These are phyloP conservation scores for Pantherophis guttatus DNA, from an alignment of 2,113 vertebrate genomes.

Conservation along the genomic window DNA sequence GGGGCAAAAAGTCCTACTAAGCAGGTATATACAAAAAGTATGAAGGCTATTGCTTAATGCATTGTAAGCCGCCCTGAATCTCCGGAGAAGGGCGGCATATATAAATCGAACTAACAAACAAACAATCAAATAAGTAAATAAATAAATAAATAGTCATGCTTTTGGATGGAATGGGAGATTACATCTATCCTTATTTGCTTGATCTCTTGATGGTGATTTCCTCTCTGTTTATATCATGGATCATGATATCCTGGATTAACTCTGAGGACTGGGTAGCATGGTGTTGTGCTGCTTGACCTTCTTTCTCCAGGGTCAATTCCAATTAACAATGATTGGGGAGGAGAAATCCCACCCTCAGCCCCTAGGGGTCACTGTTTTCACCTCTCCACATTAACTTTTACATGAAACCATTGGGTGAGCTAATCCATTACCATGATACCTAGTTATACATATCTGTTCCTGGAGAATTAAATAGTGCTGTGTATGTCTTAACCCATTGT, in stretches of 20 bases:
- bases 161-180: not conserved
- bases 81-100: too few species aligned
- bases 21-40: too few species aligned
- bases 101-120: too few species aligned
- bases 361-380: not conserved
- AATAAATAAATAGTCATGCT: not conserved
- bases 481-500: not conserved
- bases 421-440: not conserved
- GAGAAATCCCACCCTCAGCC: not conserved
- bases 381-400: not conserved
- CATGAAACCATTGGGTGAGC: not conserved
- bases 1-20: too few species aligned
- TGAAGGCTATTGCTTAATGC: too few species aligned
- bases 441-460: not conserved
- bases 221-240: too few species aligned
- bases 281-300: not conserved
- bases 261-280: not conserved
- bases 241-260: not conserved
- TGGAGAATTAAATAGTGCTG: not conserved
- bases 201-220: too few species aligned
- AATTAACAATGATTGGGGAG: not conserved
- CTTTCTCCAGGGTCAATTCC: not conserved
- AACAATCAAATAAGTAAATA: too few species aligned
- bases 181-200: not conserved
- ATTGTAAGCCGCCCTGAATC: too few species aligned